Evolutionary conservation across 1,140 invertebrate species (phyloP), one percentile per base, ranked within the genome.

Genomic region (Drosophila cardini): DNA sequence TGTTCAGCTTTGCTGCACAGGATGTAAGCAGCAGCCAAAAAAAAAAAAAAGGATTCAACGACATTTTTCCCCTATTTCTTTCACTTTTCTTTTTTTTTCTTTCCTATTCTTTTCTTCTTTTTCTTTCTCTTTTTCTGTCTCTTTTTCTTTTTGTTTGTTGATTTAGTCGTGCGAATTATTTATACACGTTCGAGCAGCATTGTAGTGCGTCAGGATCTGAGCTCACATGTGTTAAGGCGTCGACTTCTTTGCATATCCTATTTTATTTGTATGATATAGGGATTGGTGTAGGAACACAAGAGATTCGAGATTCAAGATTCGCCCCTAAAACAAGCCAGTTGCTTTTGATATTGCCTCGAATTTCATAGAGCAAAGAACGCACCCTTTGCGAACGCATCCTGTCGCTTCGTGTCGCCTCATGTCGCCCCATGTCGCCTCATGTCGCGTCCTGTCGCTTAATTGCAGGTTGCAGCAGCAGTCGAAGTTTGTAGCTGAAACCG

Each of bases 111-210:
- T 15, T 50, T 32, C 34, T 72, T 70, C 40, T 32, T 60, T 38
- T n/a, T 15, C 40, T 18, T 36, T 72, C 30, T 64, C 11, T 38
- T 77, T 75, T 77, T 75, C 62, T 11, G 10, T n/a, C 13, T 15
- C 40, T 18, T 36, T 72, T 34, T 64, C 11, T 38, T 77, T 75
- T 77, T 75, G 81, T 68, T 83, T 67, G 67, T 69, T 64, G 63
- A 80, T 79, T 84, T 87, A 87, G 65, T 87, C 80, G 84, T 75
- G 85, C 84, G 85, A 79, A 84, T 87, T 87, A 89, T 78, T 89
- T 65, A 58, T 53, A 65, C 57, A 71, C 65, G 68, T 16, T 32
- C 13, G 48, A 52, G 56, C 48, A 52, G 56, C 48, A 78, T 89
- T 79, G 76, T 78, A 60, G 50, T 69, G 36, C 43, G 62, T 67